phyloP scores from a whole-genome alignment of 2,888 invertebrate species.

The Creontiades dilutus region DNA sequence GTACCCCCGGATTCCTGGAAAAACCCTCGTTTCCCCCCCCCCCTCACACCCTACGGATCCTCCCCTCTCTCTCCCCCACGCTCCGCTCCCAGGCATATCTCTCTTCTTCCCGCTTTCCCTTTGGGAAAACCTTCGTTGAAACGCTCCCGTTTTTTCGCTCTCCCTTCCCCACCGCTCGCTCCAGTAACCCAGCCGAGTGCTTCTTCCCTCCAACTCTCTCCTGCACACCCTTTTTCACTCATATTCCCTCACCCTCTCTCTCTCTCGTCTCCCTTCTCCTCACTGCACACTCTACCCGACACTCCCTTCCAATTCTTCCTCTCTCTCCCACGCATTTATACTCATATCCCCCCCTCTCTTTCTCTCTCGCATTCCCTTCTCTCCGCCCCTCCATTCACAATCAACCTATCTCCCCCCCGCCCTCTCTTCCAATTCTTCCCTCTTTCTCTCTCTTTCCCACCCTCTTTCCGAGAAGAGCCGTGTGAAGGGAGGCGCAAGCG shows the following conservation, averaged over 20 bases:
- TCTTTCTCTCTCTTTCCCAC: no score
- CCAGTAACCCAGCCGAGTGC: no score
- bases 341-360: no score
- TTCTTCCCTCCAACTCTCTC: no score
- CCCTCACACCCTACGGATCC: neutral
- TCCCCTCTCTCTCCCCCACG: neutral
- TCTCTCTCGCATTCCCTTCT: neutral
- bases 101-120: neutral
- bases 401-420: neutral
- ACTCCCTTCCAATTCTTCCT: no score
- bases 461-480: neutral
- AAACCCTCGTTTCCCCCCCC: neutral
- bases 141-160: neutral
- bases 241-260: no score
- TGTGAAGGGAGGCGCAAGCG: neutral
- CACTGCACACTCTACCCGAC: no score
- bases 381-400: neutral
- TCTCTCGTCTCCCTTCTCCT: no score
- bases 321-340: no score
- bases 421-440: neutral
- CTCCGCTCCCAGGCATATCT: neutral
- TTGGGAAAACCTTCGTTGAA: neutral
- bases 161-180: no score
- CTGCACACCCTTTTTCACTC: no score
- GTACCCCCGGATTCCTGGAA: slow-evolving; percentile 20